Evolutionary conservation across 2,888 invertebrate genomes (phyloP).

Genomic region (Ophion ellenae): DNA sequence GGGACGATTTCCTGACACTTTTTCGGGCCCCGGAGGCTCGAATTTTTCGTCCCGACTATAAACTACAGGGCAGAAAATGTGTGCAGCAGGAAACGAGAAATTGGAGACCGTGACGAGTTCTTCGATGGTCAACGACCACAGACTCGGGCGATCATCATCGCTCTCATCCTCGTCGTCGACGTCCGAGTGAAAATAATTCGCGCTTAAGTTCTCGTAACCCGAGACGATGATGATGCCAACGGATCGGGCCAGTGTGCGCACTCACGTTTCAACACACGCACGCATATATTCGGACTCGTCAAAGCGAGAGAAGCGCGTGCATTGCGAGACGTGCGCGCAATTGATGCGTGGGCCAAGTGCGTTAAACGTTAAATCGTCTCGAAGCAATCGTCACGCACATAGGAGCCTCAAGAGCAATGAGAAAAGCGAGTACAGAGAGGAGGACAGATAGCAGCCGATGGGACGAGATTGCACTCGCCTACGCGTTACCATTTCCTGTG

Average conservation of each 20-base stretch:
- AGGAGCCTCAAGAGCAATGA: conserved; percentile 58
- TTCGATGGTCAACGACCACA: conserved; percentile 58
- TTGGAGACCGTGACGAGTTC: conserved; percentile 54
- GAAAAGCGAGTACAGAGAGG: conserved; percentile 22
- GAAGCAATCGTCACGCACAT: conserved; percentile 72
- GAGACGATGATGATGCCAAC: conserved; percentile 54
- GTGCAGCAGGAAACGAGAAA: conserved; percentile 60
- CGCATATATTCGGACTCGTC: conserved; percentile 5
- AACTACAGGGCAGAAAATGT: conserved; percentile 20
- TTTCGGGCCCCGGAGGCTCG: not conserved
- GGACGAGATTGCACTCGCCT: conserved; percentile 73
- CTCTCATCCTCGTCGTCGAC: conserved; percentile 38
- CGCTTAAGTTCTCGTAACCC: conserved; percentile 61
- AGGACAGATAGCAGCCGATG: conserved; percentile 22
- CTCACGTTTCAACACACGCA: not conserved
- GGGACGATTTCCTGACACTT: not conserved
- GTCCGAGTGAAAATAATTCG: conserved; percentile 58
- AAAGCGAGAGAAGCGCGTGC: conserved; percentile 37
- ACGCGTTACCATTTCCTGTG: conserved; percentile 73
- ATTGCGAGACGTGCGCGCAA: conserved; percentile 62
- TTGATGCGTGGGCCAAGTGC: conserved; percentile 75
- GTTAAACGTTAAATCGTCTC: conserved; percentile 77
- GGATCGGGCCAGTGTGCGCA: conserved; percentile 31
- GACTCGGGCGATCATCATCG: conserved; percentile 39
- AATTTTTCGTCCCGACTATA: conserved; percentile 16